Evolutionary conservation across 2,113 vertebrate species (phyloP).

Genomic region (Rhinoptilus africanus): DNA sequence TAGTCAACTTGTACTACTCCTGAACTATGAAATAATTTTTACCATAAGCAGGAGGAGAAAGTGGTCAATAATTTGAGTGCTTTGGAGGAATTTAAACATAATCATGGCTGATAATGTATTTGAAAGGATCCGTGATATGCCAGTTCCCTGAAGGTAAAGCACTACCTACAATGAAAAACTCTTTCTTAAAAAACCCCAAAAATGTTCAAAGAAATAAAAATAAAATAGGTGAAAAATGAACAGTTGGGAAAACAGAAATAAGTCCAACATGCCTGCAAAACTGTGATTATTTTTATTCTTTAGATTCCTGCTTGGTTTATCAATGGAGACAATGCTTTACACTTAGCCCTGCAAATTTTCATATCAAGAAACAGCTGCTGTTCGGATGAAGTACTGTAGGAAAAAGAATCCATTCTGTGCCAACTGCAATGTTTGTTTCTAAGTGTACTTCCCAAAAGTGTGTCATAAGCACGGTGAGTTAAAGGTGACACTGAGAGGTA

Average conservation of each 20-base stretch:
- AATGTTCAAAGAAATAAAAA: neutral
- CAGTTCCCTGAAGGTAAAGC: neutral
- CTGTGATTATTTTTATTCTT: neutral
- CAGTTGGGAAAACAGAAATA: neutral
- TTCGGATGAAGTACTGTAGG: neutral
- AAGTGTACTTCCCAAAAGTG: neutral
- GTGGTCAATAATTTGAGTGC: neutral
- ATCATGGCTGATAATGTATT: neutral
- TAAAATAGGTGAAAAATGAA: neutral
- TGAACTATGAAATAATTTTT: neutral
- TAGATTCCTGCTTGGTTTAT: neutral
- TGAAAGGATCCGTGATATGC: neutral
- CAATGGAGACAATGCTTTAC: neutral
- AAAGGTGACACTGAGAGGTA: neutral
- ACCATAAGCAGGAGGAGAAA: neutral
- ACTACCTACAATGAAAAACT: neutral
- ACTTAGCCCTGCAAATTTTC: neutral
- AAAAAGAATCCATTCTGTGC: rapidly evolving
- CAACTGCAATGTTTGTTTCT: neutral
- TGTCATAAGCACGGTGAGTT: neutral
- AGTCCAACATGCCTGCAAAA: neutral
- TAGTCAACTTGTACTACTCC: neutral
- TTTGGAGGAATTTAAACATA: neutral
- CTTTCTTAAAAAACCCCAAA: neutral
- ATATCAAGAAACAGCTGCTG: neutral